Base-by-base conservation (phyloP, 2,113 vertebrate genomes). In the Callionymus lyra region DNA sequence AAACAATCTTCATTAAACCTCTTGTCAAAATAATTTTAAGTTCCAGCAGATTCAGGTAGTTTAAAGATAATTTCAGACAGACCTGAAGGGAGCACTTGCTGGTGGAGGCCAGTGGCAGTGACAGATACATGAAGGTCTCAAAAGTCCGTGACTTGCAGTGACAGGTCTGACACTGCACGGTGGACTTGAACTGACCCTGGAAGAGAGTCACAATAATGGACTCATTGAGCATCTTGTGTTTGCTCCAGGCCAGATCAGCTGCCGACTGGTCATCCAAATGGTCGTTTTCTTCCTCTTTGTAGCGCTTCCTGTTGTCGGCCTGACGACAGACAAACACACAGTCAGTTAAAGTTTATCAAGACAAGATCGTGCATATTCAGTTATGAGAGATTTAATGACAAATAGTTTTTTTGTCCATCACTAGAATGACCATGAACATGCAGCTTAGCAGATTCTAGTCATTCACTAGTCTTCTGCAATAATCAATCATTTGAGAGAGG, bases 121-220 rank as follows among this genome's bases (percentile, higher is more conserved):
- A 96, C 59, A 99, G 79, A 55, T 98, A 94, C 94, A 98, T 97
- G 56, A 99, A 99, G 41, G 94, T 92, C 82, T 99, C 95, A 51
- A 99, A 99, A 3, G 91, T 99, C 53, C 93, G 77, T 1, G 93
- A 97, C 69, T 89, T 94, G 74, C 83, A 89, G 65, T 94, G 89
- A 61, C 95, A 99, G 0, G 90, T 94, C 50, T 93, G 87, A 80
- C 95, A 99, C 82, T 98, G 92, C 45, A 99, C 91, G 0, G 92
- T 98, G 43, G 94, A 98, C 46, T 98, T 98, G 78, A 99, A 99
- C 73, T 98, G 95, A 3, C 95, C 95, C 83, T 99, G 95, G 47
- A 99, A 99, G 41, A 99, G 87, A 0, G 90, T 85, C 12, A 99
- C 94, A 1, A 99, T 95, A 16, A 99, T 90, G 14, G 95, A 99